Evolutionary conservation across 2,797 vertebrate genomes (phyloP).

Genomic region (Arctocebus calabarensis): DNA sequence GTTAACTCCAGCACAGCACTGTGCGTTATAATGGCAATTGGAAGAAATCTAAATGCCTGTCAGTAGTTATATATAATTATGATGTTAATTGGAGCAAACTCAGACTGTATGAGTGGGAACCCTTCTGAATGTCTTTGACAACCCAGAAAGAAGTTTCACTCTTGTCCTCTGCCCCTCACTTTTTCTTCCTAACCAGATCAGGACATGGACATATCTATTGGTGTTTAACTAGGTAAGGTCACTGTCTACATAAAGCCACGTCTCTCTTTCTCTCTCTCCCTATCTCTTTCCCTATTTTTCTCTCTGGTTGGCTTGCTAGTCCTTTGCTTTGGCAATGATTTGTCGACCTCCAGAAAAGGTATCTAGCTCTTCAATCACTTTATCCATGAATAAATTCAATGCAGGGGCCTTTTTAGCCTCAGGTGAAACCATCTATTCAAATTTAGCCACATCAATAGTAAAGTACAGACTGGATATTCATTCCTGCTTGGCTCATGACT

Average conservation of each 20-base stretch:
- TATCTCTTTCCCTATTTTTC: neutral
- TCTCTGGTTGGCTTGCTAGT: neutral
- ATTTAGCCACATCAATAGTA: neutral
- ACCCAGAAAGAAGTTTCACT: neutral
- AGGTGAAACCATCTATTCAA: neutral
- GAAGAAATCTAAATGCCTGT: neutral
- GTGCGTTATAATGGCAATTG: neutral
- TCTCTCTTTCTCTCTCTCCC: neutral
- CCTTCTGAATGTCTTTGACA: neutral
- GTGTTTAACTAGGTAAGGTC: neutral
- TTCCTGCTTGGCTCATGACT: neutral
- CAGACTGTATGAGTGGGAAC: neutral
- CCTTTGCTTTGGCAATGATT: neutral
- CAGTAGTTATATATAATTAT: neutral
- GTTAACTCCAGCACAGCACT: neutral
- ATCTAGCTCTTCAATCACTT: neutral
- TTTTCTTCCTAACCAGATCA: neutral
- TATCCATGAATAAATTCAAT: neutral
- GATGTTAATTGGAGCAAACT: neutral
- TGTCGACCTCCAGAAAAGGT: neutral
- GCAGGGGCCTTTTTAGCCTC: neutral
- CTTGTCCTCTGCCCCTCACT: neutral
- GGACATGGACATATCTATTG: neutral
- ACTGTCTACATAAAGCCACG: neutral
- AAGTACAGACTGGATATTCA: neutral